phyloP scores from a whole-genome alignment of 2,888 invertebrate species.

The Chymomyza amoena region DNA sequence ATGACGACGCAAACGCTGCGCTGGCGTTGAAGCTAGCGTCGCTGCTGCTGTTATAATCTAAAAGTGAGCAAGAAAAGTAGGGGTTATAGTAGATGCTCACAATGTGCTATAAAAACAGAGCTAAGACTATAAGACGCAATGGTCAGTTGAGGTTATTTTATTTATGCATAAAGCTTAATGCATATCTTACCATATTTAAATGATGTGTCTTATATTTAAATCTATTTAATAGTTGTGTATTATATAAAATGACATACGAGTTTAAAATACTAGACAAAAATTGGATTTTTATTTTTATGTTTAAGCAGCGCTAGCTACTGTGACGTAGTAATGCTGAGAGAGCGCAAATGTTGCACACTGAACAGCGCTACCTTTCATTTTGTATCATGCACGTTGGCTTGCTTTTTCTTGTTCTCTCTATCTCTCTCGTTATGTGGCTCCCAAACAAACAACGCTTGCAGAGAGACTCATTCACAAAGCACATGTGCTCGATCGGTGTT shows the following conservation, averaged over 20 bases:
- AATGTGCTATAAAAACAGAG: too few relatives aligned
- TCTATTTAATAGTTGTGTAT: too few relatives aligned
- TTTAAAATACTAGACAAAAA: too few relatives aligned
- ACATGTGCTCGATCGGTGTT: not conserved
- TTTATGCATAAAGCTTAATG: too few relatives aligned
- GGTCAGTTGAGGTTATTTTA: too few relatives aligned
- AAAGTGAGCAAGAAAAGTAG: not conserved
- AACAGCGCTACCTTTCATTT: not conserved
- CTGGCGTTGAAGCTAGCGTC: not conserved
- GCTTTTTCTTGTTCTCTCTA: not conserved
- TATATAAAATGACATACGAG: too few relatives aligned
- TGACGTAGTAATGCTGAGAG: not conserved
- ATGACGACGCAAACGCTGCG: not conserved
- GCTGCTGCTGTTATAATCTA: not conserved
- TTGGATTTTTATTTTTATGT: too few relatives aligned
- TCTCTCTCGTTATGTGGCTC: slow-evolving; percentile 2
- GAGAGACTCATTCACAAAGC: slow-evolving; percentile 5
- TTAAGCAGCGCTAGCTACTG: not conserved
- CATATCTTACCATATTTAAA: too few relatives aligned
- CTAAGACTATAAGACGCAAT: too few relatives aligned
- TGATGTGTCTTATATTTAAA: too few relatives aligned
- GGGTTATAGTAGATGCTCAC: too few relatives aligned
- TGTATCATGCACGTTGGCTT: slow-evolving; percentile 10
- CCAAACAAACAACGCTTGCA: not conserved
- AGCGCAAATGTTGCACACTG: not conserved